Conservation (phyloP, 1,140 invertebrate genomes). For the Leptonema lineaticorne region DNA sequence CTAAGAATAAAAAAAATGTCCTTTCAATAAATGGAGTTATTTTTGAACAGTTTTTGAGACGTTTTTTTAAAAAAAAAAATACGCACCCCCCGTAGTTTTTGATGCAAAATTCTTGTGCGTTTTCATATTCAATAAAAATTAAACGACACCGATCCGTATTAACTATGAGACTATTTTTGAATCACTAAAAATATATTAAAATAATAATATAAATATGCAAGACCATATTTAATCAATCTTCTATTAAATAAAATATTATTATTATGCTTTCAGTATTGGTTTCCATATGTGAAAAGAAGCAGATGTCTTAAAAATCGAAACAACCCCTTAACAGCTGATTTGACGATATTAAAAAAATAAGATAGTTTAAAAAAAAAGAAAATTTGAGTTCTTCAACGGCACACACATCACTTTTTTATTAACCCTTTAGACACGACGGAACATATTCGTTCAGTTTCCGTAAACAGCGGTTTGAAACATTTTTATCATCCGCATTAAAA, state of each 20-base stretch:
- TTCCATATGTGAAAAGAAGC: no score
- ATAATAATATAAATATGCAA: neutral
- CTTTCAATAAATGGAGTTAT: neutral
- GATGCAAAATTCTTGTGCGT: no score
- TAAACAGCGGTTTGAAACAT: no score
- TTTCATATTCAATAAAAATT: neutral
- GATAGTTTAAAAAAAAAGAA: neutral
- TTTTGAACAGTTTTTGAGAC: neutral
- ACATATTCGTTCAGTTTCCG: no score
- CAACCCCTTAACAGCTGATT: conserved; percentile 24
- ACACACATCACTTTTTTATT: neutral
- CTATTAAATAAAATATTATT: neutral
- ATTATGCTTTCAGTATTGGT: no score
- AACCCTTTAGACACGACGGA: conserved; percentile 27
- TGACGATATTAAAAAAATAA: neutral
- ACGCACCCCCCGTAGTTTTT: no score
- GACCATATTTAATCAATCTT: neutral
- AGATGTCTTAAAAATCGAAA: conserved; percentile 25
- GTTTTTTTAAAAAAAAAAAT: neutral
- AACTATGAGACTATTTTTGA: neutral
- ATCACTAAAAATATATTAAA: neutral
- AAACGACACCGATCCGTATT: neutral
- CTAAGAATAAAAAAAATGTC: neutral
- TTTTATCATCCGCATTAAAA: no score
- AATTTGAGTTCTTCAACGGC: neutral